A percentile compares a stretch with the other conserved stretches of the same genome.
Evolutionary conservation across 2,113 vertebrate genomes (phyloP).

Genomic region (Accipiter virgatus): DNA sequence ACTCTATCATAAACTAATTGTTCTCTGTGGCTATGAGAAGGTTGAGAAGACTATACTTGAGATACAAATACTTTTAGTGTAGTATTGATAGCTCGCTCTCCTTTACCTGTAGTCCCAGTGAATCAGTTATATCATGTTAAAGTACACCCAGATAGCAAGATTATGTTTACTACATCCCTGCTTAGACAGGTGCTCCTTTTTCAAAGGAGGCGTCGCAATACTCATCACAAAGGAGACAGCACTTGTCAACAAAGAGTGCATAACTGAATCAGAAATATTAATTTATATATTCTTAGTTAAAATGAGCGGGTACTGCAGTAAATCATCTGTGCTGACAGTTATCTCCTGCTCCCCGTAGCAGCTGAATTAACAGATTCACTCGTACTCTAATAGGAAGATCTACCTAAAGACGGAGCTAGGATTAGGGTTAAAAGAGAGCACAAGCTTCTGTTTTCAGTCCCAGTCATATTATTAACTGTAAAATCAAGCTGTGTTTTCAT

Average conservation of each 20-base stretch:
- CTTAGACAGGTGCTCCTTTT: not conserved
- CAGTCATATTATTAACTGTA: not conserved
- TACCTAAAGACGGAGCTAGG: not conserved
- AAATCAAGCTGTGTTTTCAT: conserved; percentile 19
- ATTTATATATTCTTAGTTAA: not conserved
- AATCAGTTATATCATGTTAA: not conserved
- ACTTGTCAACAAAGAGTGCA: not conserved
- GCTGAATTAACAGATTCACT: not conserved
- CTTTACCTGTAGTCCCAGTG: not conserved
- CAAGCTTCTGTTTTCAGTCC: not conserved
- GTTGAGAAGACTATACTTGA: not conserved
- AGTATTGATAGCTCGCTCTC: not conserved
- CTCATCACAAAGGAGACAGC: not conserved
- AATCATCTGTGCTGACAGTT: not conserved
- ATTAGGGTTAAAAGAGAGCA: not conserved
- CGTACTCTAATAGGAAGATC: not conserved
- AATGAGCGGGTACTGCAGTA: not conserved
- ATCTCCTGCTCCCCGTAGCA: not conserved
- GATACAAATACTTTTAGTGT: not conserved
- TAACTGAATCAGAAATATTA: not conserved
- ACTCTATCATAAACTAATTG: not conserved
- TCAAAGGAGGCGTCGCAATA: not conserved
- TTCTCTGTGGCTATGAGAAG: not conserved
- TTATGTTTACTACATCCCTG: not conserved
- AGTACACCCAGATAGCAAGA: not conserved